Base-by-base conservation (phyloP, 2,113 vertebrate species). In the Pterocles burchelli region DNA sequence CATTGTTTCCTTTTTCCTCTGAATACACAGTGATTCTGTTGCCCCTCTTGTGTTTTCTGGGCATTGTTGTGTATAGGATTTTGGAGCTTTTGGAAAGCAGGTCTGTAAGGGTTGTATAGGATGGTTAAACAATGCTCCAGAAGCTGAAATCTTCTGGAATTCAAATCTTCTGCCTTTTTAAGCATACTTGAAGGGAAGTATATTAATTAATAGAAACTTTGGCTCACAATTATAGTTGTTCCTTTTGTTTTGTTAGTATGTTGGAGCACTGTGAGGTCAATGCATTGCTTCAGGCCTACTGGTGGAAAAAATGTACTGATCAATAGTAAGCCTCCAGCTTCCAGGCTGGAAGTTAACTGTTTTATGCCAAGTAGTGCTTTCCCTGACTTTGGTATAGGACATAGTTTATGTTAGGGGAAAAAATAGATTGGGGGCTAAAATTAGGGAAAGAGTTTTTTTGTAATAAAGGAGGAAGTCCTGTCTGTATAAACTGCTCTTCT, bases 171-270 rank as follows among this genome's bases (percentile, higher is more conserved):
- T 79, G 46, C 22, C 24, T 88, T 92, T 88, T 71, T 6, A 67
- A 59, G 29, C 16, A 15, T 59, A 26, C 6, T 2, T 49, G 59
- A 85, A 65, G 38, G 25, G 36, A 4, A 46, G 13, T 41, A n/a
- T 71, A 48, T 14, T 54, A 73, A 62, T 17, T 34, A 38, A 36
- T 18, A 90, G 51, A 81, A 88, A 73, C 48, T 63, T 55, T 38
- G 71, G 10, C 75, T 96, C 45, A 28, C 77, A 70, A 16, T 66
- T 74, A 57, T 52, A 86, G 78, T 49, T 73, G 26, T 90, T 90
- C 72, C 65, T 92, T 90, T 90, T 95, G 88, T 93, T 95, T 95
- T 72, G 58, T 88, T 93, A 79, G 70, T 59, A 4, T 86, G 75
- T 65, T 76, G 82, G 79, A 90, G 85, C 67, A 51, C 38, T 92